Base-by-base conservation (phyloP, 2,888 invertebrate species). In the Penaeus monodon region DNA sequence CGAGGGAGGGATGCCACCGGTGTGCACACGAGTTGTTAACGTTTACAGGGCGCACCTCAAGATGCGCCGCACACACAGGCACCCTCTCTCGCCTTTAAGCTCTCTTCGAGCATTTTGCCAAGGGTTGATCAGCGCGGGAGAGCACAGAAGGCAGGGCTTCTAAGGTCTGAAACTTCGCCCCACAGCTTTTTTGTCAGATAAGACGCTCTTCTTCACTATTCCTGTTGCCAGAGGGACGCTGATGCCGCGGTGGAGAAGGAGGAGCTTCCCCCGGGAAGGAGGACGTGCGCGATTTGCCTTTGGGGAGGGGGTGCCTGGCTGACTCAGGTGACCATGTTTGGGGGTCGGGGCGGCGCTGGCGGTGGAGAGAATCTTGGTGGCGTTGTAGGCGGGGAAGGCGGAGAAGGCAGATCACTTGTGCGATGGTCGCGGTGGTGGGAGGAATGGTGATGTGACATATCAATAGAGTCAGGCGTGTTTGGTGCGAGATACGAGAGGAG, bases 401-500 rank as follows among this genome's bases (percentile, higher is more conserved):
- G 83, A 2, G 78, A 78, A 10, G 63, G 63, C n/a, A 33, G 79
- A 8, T 85, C 74, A 49, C 78, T 24, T 12, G 49, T 66, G 27
- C 73, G 64, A 63, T 65, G 80, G 8, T 27, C 17, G 22, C 44
- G 70, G n/a, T 29, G 27, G 24, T 80, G 64, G 24, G n/a, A 65
- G 24, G 27, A 70, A 44, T 44, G 66, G 14, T 81, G 65, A 24
- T 38, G 38, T 8, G 86, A 84, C 12, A 82, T 74, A 81, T 89
- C 89, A n/a, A 88, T 86, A 38, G 89, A 89, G 68, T 88, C 88
- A 2, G 89, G 88, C 0, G 89, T 80, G 73, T 89, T n/a, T 89
- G 74, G 88, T 81, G 29, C 86, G 88, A n/a, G 85, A 88, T 24
- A 63, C 73, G 84, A 77, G 57, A 84, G 80, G 17, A 63, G 74